Conservation (phyloP, 2,797 vertebrate genomes). For the Cyclura pinguis region DNA sequence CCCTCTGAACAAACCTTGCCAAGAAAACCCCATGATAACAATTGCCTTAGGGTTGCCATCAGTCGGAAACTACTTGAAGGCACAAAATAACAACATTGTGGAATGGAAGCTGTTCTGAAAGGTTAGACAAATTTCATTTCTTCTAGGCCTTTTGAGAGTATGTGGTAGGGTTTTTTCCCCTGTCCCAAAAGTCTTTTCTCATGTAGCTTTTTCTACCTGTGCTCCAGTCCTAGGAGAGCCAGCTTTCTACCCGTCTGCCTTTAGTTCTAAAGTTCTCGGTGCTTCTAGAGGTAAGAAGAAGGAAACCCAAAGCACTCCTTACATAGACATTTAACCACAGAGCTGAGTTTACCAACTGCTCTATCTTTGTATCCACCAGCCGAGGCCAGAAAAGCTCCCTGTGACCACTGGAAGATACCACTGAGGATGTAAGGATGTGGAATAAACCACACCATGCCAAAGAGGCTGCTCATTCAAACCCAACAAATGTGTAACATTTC, state of each 20-base stretch:
- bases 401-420: neutral
- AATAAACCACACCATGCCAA: neutral
- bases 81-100: no score
- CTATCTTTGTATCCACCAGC: neutral
- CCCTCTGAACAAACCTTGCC: no score
- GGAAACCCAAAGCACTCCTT: neutral
- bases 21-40: no score
- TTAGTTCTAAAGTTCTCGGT: neutral
- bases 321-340: conserved; percentile 19
- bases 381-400: neutral
- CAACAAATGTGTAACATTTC: neutral
- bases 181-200: neutral
- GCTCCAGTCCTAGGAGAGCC: neutral
- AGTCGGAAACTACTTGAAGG: no score
- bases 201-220: neutral
- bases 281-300: neutral
- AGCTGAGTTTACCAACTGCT: neutral
- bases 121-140: neutral
- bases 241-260: neutral
- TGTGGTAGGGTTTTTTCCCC: no score
- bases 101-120: neutral
- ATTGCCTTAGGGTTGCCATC: no score
- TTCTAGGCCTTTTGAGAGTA: no score
- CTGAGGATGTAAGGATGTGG: neutral
- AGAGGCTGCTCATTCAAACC: neutral